phyloP scores from a whole-genome alignment of 1,140 invertebrate genomes.

The Zaprionus camerounensis region DNA sequence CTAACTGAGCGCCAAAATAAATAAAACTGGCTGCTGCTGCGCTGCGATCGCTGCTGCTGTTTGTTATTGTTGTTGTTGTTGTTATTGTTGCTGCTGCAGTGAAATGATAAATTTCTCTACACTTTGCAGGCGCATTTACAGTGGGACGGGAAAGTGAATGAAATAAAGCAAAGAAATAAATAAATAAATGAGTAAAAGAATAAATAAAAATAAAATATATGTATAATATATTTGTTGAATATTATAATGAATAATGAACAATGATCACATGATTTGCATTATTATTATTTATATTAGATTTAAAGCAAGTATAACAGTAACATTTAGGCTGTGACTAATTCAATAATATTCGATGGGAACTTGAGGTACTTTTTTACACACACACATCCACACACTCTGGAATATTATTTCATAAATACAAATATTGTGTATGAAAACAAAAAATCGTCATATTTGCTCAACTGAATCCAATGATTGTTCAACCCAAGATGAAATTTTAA shows the following conservation, averaged over 20 bases:
- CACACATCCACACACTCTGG: too few relatives aligned
- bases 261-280: too few relatives aligned
- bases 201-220: background rate
- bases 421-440: too few relatives aligned
- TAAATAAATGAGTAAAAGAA: background rate
- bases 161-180: background rate
- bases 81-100: slow-evolving; percentile 55
- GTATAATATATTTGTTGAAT: background rate
- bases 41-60: slow-evolving; percentile 28
- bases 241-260: too few relatives aligned
- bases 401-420: too few relatives aligned
- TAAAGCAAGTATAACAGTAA: too few relatives aligned
- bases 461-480: too few relatives aligned
- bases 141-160: slow-evolving; percentile 25
- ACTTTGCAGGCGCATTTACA: slow-evolving; percentile 67
- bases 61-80: slow-evolving; percentile 29
- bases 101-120: slow-evolving; percentile 82
- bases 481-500: too few relatives aligned
- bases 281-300: background rate
- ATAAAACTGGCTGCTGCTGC: slow-evolving; percentile 40
- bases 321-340: too few relatives aligned
- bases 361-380: too few relatives aligned
- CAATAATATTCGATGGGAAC: too few relatives aligned
- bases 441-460: too few relatives aligned
- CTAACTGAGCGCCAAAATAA: slow-evolving; percentile 43